Percentiles rank a stretch among this genome's conserved stretches.
Conservation (phyloP, 1,140 invertebrate species). For the Whitmania pigra region DNA sequence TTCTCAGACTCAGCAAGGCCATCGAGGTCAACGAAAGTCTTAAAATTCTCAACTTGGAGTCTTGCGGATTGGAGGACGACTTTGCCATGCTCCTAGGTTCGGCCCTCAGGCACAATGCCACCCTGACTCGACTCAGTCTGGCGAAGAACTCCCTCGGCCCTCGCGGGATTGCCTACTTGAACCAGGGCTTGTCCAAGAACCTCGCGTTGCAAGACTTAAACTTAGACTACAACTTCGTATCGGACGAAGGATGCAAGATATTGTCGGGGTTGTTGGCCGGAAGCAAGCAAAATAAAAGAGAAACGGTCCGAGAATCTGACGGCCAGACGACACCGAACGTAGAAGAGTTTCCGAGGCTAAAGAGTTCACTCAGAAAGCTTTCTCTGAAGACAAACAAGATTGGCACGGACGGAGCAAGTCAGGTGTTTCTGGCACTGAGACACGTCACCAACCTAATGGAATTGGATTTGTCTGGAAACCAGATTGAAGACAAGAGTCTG, state of each 20-base stretch:
- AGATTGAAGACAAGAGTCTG: background rate
- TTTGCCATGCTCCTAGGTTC: background rate
- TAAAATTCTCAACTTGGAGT: background rate
- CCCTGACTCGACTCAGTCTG: background rate
- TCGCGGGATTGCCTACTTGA: background rate
- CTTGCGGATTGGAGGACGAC: background rate
- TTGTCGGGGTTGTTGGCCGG: background rate
- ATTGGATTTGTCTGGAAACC: background rate
- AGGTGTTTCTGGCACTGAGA: background rate
- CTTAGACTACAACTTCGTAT: background rate
- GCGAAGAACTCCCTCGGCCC: background rate
- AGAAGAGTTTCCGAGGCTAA: background rate
- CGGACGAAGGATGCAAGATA: background rate
- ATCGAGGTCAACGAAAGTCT: background rate
- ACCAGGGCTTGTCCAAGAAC: background rate
- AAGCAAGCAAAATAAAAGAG: background rate
- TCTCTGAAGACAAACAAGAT: background rate
- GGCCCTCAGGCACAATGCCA: background rate
- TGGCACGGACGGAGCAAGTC: background rate
- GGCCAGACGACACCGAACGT: background rate
- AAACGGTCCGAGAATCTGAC: background rate
- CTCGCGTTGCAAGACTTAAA: background rate
- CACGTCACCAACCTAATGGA: background rate
- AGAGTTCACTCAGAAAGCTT: slow-evolving; percentile 2
- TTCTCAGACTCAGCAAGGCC: background rate